Evolutionary conservation across 2,888 invertebrate genomes (phyloP), one percentile per base, ranked within the genome.

Genomic region (Eumacrocentrus americanus): DNA sequence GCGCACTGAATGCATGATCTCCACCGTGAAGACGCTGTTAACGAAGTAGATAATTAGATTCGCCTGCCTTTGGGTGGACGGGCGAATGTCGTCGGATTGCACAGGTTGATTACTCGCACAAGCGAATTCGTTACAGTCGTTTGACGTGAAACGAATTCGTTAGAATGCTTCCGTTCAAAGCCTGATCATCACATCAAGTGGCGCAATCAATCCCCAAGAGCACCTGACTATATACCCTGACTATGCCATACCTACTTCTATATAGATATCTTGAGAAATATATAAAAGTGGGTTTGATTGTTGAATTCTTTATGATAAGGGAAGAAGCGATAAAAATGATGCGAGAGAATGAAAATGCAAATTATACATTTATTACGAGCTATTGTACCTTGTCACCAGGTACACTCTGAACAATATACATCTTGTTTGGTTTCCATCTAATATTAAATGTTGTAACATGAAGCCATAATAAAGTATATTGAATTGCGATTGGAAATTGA

Each of bases 11-110:
- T 51, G 35, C 12, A 16, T 29, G 34, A 51, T 18, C 25, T n/a
- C 38, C 14, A 11, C 14, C 11, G 16, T 51, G 35, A 48, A 52
- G 52, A 46, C 40, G 44, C 18, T 52, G 18, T 35, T 58, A 58
- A 58, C 44, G 58, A 58, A 58, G 58, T 35, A 35, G 34, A 40
- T 58, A 58, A 58, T 53, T 59, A 22, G 37, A 59, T 53, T 59
- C 37, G 37, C 53, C 29, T 46, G 53, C 35, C 11, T 46, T 40
- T 53, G 9, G 42, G 20, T n/a, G 3, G 7, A 16, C 44, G 37
- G 46, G 23, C 37, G 23, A 58, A 51, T 37, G 11, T 37, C 40
- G 14, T 9, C 25, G 22, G 25, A 52, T 29, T 53, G 58, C 44
- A 25, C 9, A 20, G 20, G 25, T 37, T 53, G 29, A 59, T 58